Evolutionary conservation across 2,797 vertebrate genomes (phyloP), one percentile per base, ranked within the genome.

Genomic region (Botia kubotai): DNA sequence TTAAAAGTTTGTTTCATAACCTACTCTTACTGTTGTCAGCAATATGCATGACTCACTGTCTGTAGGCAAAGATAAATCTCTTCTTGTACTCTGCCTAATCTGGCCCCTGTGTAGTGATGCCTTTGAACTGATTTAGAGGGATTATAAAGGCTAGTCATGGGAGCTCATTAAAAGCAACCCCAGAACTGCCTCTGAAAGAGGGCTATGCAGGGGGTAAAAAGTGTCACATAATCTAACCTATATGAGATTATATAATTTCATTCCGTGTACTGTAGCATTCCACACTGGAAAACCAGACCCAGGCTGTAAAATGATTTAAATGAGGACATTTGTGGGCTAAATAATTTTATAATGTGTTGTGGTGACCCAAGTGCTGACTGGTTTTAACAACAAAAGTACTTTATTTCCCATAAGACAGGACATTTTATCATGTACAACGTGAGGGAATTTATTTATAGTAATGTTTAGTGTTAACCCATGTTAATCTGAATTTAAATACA

Each of bases 81-180:
- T 75, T 76, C 72, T 66, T 77, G 57, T 71, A 82, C 33, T 66
- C 21, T 43, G 29, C 65, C 60, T 72, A 84, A 78, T 85, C 63
- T 46, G 78, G 76, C 72, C 81, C 63, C 36, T 87, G 87, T 79
- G 68, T 72, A 70, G 82, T 76, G n/a, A 78, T 85, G 60, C 63
- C 74, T 82, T 86, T 81, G 79, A 89, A 80, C 74, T 57, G 21
- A 87, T 85, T 86, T 67, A 85, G 78, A 86, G 65, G 87, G 67
- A 43, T 87, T 82, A 80, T 57, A 53, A 65, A 69, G 71, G 33
- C 69, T 66, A 70, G 75, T 86, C 86, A 86, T 85, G 77, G 71
- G 81, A 87, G 63, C 62, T 88, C 48, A 83, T 87, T 85, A 77
- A 83, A 84, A 81, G 66, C 58, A 66, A 39, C 33, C 60, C 3